phyloP scores from a whole-genome alignment of 2,113 vertebrate species.

The Benthochromis sp. region DNA sequence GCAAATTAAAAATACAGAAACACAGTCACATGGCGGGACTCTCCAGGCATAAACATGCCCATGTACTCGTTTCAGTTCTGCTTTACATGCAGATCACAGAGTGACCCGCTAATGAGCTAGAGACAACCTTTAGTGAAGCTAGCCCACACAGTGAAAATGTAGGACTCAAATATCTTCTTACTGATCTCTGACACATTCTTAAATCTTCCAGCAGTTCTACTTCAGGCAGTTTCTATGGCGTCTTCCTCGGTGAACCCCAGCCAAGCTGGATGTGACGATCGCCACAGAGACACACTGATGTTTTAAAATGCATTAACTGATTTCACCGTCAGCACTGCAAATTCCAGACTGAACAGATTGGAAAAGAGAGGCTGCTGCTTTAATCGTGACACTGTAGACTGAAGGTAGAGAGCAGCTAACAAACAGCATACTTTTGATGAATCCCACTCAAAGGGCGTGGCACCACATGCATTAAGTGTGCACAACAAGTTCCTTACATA shows the following conservation, averaged over 20 bases:
- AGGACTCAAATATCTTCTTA: not conserved
- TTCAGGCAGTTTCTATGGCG: not conserved
- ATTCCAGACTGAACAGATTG: not conserved
- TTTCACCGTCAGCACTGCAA: not conserved
- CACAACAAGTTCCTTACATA: not conserved
- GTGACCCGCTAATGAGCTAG: fast-evolving
- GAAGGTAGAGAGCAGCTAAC: not conserved
- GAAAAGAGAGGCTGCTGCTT: not conserved
- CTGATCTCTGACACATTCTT: not conserved
- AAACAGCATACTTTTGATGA: not conserved
- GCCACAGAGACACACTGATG: not conserved
- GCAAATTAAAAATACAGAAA: not conserved
- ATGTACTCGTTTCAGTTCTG: not conserved
- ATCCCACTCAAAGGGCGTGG: not conserved
- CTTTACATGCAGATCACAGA: not conserved
- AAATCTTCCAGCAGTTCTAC: not conserved
- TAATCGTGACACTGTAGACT: not conserved
- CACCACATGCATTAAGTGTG: not conserved
- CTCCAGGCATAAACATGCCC: not conserved
- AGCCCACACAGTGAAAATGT: not conserved
- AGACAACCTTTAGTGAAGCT: not conserved
- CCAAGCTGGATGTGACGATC: not conserved
- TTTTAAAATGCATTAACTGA: fast-evolving
- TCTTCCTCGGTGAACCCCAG: not conserved
- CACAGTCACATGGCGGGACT: not conserved